Evolutionary conservation across 2,113 vertebrate species (phyloP).

Genomic region (Xiphorhynchus elegans): DNA sequence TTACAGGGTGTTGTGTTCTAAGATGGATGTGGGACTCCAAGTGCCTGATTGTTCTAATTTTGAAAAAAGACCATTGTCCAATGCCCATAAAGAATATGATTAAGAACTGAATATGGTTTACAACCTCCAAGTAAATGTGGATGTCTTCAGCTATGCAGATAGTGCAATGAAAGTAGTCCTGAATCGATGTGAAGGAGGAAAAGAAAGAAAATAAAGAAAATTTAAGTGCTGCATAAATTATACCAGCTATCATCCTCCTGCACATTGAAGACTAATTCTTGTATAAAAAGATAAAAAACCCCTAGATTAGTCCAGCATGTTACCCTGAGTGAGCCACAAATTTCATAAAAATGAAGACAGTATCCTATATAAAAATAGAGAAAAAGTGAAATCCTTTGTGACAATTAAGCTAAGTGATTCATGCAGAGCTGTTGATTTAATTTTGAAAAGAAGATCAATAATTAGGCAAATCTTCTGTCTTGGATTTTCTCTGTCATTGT

Average conservation of each 20-base stretch:
- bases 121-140: background rate
- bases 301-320: background rate
- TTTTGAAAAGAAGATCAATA: constrained; percentile 43
- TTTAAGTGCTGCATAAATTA: background rate
- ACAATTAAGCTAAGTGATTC: constrained; percentile 50
- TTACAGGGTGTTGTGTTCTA: background rate
- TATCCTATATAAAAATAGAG: background rate
- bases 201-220: background rate
- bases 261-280: background rate
- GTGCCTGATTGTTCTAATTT: background rate
- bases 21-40: background rate
- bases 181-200: background rate
- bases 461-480: background rate
- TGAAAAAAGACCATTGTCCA: background rate
- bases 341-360: constrained; percentile 36
- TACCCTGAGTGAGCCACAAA: constrained; percentile 3
- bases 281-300: background rate
- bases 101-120: background rate
- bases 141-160: background rate
- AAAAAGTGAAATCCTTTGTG: constrained; percentile 5
- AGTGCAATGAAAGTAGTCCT: background rate
- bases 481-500: background rate
- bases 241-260: background rate
- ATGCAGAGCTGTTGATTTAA: constrained; percentile 7
- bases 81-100: background rate